Conservation (phyloP, 2,113 vertebrate species). For the Gymnorhina tibicen region DNA sequence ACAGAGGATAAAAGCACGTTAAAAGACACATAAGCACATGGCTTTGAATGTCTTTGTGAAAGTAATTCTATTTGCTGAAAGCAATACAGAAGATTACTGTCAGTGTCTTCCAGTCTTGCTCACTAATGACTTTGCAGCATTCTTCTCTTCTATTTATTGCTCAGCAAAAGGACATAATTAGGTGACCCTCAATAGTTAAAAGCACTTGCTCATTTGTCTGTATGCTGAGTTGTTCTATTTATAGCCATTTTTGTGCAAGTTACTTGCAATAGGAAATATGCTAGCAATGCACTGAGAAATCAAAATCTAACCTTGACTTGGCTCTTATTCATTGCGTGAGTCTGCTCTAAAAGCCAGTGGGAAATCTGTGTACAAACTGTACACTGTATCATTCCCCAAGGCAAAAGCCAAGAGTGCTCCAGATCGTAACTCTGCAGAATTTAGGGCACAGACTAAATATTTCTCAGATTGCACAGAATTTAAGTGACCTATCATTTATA, state of each 20-base stretch:
- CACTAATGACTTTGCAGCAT: neutral
- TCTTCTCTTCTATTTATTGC: neutral
- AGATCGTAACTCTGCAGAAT: neutral
- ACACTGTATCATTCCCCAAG: neutral
- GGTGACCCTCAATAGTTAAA: neutral
- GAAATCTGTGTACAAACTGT: neutral
- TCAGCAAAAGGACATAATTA: neutral
- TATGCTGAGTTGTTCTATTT: neutral
- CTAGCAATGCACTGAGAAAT: conserved; percentile 22
- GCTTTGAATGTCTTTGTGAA: neutral
- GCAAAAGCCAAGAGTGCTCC: neutral
- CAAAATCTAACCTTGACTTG: neutral
- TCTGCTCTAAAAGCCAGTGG: neutral
- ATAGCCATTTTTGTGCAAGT: neutral
- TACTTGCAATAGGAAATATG: neutral
- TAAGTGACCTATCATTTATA: neutral
- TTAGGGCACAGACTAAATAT: conserved; percentile 22
- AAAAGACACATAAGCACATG: neutral
- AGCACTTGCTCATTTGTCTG: neutral
- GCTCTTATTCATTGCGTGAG: neutral
- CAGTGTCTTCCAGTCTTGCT: neutral
- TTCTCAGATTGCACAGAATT: neutral
- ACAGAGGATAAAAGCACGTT: neutral
- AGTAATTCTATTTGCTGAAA: neutral
- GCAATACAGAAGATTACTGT: neutral